Evolutionary conservation across 2,797 vertebrate genomes (phyloP).

Genomic region (Acanthurus leucopareius): DNA sequence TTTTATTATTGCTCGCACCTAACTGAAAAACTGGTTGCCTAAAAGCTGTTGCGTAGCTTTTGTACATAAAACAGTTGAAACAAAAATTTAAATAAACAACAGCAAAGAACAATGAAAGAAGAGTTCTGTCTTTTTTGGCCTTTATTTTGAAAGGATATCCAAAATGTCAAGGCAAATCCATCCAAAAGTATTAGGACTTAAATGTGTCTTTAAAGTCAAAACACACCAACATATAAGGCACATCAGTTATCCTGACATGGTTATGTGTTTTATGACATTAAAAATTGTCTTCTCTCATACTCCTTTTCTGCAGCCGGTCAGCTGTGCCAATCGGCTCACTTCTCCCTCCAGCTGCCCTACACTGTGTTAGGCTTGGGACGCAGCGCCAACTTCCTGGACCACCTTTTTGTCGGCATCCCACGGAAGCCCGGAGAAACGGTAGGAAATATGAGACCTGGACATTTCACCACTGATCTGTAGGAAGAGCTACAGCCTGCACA

Average conservation of each 20-base stretch:
- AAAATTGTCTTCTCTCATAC: constrained; percentile 9
- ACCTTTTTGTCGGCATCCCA: constrained; percentile 95
- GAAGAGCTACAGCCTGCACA: neutral
- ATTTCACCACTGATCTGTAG: neutral
- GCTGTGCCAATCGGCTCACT: constrained; percentile 96
- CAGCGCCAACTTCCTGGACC: constrained; percentile 97
- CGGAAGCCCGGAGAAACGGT: constrained; percentile 90
- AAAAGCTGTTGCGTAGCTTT: no score
- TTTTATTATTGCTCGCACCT: no score
- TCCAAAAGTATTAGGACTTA: no score
- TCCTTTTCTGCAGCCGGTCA: constrained; percentile 89
- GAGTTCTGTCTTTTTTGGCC: no score
- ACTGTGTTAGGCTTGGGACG: constrained; percentile 95
- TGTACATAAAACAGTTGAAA: no score
- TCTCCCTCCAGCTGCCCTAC: constrained; percentile 96
- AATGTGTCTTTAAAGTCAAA: no score
- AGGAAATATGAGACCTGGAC: constrained; percentile 40
- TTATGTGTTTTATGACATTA: neutral
- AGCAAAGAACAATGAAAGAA: no score
- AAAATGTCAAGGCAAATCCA: no score
- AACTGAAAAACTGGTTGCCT: no score
- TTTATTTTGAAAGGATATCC: no score
- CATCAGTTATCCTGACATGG: neutral
- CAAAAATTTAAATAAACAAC: no score
- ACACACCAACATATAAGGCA: neutral